These are phyloP conservation scores for Guaruba guarouba DNA, from an alignment of 2,113 vertebrate species.

Conservation along the genomic window DNA sequence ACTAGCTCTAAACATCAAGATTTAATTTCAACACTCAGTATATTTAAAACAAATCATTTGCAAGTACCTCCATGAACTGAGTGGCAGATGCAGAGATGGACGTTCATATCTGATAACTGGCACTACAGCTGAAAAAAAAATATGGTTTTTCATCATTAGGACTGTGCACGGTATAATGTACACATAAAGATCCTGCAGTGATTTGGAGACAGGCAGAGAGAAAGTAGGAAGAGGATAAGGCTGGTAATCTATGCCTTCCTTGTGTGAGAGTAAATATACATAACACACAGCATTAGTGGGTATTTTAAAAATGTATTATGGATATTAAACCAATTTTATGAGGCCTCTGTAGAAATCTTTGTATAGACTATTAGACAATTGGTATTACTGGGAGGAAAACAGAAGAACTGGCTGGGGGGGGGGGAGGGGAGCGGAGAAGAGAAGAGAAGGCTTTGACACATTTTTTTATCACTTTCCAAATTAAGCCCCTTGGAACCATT, in stretches of 20 bases:
- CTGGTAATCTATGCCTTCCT: neutral
- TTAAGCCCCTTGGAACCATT: neutral
- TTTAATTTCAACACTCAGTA: neutral
- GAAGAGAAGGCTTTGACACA: neutral
- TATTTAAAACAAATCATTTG: neutral
- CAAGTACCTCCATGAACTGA: neutral
- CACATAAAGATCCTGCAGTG: neutral
- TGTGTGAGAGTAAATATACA: neutral
- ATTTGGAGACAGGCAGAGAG: neutral
- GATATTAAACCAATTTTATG: neutral
- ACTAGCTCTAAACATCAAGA: neutral
- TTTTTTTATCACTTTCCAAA: neutral
- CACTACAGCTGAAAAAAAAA: neutral
- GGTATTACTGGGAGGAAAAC: neutral
- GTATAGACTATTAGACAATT: neutral
- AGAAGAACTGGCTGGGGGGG: neutral
- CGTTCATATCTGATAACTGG: neutral
- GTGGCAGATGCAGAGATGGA: neutral
- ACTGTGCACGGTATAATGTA: neutral
- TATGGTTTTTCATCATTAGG: neutral
- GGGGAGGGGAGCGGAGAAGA: fast-evolving
- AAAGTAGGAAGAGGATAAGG: neutral
- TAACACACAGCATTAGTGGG: neutral
- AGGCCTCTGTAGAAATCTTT: neutral
- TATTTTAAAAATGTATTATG: neutral